Evolutionary conservation across 2,113 vertebrate genomes (phyloP), one percentile per base, ranked within the genome.

Genomic region (Embiotoca jacksoni): DNA sequence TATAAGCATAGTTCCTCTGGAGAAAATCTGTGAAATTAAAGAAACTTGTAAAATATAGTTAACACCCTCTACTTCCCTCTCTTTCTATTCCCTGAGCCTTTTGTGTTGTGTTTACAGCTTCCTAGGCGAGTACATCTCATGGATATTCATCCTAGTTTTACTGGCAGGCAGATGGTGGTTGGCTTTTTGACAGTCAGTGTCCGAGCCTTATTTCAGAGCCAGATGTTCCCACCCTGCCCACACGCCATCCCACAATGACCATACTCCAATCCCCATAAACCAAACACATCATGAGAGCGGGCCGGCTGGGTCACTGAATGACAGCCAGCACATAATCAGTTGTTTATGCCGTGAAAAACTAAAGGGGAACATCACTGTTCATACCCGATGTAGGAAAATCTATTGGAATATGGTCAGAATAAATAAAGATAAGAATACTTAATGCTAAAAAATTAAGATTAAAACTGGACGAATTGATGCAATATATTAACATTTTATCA

Each of bases 191-290:
- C 74, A 68, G 32, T 52, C 7, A 39, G 58, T 67, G 64, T 78
- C 61, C 8, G 1, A 65, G 69, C 49, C 46, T 69, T n/a, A 64
- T 44, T 80, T 80, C 47, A 61, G 30, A 41, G 77, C 78, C 82
- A 85, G 63, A 86, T 78, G 80, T 87, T 86, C 23, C 56, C 73
- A 76, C 50, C 70, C 75, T 60, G 72, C 56, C 44, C 36, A 49
- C 77, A 81, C 54, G 41, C 49, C 75, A 63, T 49, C 78, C 33
- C 52, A 56, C 54, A 54, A 54, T 78, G 56, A 85, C 66, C 69
- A 32, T 9, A 61, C 35, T 11, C 52, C 10, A 70, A 75, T 64
- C 35, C 36, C 49, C 37, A 32, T 50, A 54, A 78, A 35, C 1
- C 49, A 37, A 75, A 65, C 13, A 33, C 33, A 67, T 14, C 1